Percentiles rank a stretch among this genome's conserved stretches.
These are phyloP conservation scores for Camponotus pennsylvanicus DNA, from an alignment of 1,140 invertebrate species.

Conservation along the genomic window DNA sequence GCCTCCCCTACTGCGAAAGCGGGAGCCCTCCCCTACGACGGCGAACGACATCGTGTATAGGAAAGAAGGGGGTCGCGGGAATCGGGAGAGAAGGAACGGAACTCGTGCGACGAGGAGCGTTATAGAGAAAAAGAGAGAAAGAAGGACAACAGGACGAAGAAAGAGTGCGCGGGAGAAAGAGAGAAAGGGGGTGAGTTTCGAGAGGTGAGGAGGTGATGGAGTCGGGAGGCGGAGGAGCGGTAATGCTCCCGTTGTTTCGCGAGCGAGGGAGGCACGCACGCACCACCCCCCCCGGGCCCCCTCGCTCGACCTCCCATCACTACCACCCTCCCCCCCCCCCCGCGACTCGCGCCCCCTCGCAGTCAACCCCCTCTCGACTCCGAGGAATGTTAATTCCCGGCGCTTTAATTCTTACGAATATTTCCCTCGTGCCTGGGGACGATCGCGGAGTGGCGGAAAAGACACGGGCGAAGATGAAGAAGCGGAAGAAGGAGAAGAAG, in stretches of 20 bases:
- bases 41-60: constrained; percentile 76
- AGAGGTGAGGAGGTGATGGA: constrained; percentile 79
- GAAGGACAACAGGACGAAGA: constrained; percentile 72
- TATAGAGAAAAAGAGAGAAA: constrained; percentile 38
- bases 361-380: constrained; percentile 71
- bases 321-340: constrained; percentile 43
- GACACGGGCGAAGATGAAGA: constrained; percentile 41
- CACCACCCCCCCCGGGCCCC: constrained; percentile 66
- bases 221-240: constrained; percentile 75
- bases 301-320: constrained; percentile 35
- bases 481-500: constrained; percentile 29
- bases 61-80: constrained; percentile 78
- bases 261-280: constrained; percentile 82
- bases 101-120: constrained; percentile 51
- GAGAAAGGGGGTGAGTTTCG: constrained; percentile 71
- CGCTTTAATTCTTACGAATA: constrained; percentile 87
- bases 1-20: constrained; percentile 77
- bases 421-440: constrained; percentile 81
- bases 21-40: constrained; percentile 73
- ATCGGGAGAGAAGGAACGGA: constrained; percentile 73
- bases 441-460: constrained; percentile 66
- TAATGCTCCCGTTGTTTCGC: constrained; percentile 85
- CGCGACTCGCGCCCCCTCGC: constrained; percentile 58
- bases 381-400: constrained; percentile 86
- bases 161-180: constrained; percentile 71